A percentile compares a stretch with the other conserved stretches of the same genome.
Conservation (phyloP, 2,888 invertebrate species). For the Copidosoma aretas region DNA sequence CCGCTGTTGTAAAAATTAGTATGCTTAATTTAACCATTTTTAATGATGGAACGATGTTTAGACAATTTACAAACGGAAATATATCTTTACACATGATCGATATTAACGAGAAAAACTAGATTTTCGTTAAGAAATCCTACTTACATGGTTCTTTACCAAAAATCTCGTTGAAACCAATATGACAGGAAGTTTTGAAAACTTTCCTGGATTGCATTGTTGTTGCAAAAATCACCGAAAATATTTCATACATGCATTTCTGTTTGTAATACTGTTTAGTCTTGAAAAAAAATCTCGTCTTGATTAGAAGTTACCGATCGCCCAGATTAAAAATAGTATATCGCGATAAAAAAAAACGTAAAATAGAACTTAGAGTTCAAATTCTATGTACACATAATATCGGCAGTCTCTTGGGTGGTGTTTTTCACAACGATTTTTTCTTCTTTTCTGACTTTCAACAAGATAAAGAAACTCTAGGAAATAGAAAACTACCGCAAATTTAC, state of each 20-base stretch:
- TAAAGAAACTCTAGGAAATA: constrained; percentile 21
- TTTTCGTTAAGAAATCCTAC: constrained; percentile 26
- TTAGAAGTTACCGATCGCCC: constrained; percentile 30
- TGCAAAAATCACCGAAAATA: constrained; percentile 31
- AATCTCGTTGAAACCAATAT: constrained; percentile 30
- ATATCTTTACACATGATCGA: constrained; percentile 24
- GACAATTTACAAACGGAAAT: constrained; percentile 37
- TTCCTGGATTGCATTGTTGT: constrained; percentile 28
- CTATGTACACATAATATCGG: constrained; percentile 52
- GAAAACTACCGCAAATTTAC: constrained; percentile 56
- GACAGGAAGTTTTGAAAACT: constrained; percentile 24
- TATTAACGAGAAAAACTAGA: constrained; percentile 29
- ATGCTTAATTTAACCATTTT: constrained; percentile 38
- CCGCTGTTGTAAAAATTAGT: constrained; percentile 49
- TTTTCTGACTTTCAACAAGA: constrained; percentile 26
- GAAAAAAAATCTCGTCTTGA: constrained; percentile 40
- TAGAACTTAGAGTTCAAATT: constrained; percentile 35
- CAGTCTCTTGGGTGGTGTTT: constrained; percentile 47
- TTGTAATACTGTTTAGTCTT: constrained; percentile 42
- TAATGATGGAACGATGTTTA: constrained; percentile 26
- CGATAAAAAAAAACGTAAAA: constrained; percentile 27
- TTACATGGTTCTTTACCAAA: constrained; percentile 17
- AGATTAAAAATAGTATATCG: constrained; percentile 18
- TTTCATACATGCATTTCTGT: constrained; percentile 30
- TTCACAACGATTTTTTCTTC: constrained; percentile 20